A percentile compares a stretch with the other conserved stretches of the same genome.
These are phyloP conservation scores for Drosophila persimilis DNA, from an alignment of 1,140 invertebrate species.

Conservation along the genomic window DNA sequence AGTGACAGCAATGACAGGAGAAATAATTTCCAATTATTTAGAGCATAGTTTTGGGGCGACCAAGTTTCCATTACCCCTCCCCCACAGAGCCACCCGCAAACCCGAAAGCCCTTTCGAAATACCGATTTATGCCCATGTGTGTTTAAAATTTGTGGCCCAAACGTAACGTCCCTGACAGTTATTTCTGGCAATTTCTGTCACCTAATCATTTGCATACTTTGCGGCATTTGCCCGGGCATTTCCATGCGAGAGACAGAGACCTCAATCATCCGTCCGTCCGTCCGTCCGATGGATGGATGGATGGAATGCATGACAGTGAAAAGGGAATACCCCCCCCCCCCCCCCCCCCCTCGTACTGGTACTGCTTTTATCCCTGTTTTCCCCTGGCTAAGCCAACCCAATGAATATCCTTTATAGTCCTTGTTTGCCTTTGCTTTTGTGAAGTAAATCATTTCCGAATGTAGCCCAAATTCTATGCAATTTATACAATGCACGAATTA, in stretches of 20 bases:
- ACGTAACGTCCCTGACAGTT: constrained; percentile 37
- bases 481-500: constrained; percentile 29
- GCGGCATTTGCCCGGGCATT: constrained; percentile 18
- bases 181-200: constrained; percentile 48
- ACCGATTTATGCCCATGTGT: constrained; percentile 22
- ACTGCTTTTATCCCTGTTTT: neutral
- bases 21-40: constrained; percentile 76
- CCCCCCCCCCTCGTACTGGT: too few relatives aligned
- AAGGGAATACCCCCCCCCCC: too few relatives aligned
- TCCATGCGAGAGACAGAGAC: neutral
- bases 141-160: constrained; percentile 63
- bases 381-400: neutral
- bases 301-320: too few relatives aligned
- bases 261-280: too few relatives aligned
- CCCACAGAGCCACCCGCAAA: too few relatives aligned
- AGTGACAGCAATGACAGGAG: constrained; percentile 29
- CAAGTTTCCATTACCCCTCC: constrained; percentile 20
- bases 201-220: constrained; percentile 69
- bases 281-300: too few relatives aligned
- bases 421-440: constrained; percentile 24
- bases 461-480: constrained; percentile 31
- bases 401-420: constrained; percentile 12
- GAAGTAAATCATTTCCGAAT: constrained; percentile 42
- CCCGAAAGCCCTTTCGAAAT: neutral
- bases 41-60: constrained; percentile 60